Conservation (phyloP, 2,888 invertebrate species). For the Chorisops tibialis region DNA sequence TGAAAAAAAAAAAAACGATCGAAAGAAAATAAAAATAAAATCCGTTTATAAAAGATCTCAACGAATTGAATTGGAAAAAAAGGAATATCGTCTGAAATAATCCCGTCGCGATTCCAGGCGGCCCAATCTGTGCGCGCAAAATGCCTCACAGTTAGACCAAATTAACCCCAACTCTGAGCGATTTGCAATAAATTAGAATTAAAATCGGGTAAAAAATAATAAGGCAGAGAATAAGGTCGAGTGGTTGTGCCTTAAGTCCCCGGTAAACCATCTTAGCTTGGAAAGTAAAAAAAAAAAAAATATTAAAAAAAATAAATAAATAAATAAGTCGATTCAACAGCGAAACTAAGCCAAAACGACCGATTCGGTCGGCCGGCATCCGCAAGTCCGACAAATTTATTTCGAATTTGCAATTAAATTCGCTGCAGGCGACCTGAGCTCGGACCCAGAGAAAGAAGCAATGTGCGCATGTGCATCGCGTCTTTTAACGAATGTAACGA, state of each 20-base stretch:
- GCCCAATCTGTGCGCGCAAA: conserved; percentile 26
- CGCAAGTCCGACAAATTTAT: conserved; percentile 44
- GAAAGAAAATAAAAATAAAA: too few relatives aligned
- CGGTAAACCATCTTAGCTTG: neutral
- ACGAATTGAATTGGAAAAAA: conserved; percentile 21
- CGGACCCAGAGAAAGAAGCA: conserved; percentile 2
- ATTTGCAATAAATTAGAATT: conserved; percentile 39
- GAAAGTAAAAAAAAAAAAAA: conserved; percentile 7
- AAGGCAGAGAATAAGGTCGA: conserved; percentile 24
- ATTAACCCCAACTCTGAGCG: conserved; percentile 37
- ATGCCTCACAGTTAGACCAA: conserved; percentile 30
- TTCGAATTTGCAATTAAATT: conserved; percentile 47
- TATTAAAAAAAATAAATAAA: conserved; percentile 2
- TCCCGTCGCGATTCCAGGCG: conserved; percentile 26
- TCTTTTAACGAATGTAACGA: conserved; percentile 18
- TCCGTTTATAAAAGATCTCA: conserved; percentile 16
- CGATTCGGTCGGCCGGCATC: conserved; percentile 11
- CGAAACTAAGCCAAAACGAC: conserved; percentile 31
- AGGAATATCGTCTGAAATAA: conserved; percentile 25
- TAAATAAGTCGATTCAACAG: conserved; percentile 25
- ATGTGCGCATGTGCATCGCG: conserved; percentile 13
- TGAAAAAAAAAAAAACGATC: too few relatives aligned
- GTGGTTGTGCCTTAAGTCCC: conserved; percentile 12
- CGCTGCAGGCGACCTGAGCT: conserved; percentile 45
- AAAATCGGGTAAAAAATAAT: conserved; percentile 29